Conservation (phyloP, 2,113 vertebrate species). For the Saimiri boliviensis region DNA sequence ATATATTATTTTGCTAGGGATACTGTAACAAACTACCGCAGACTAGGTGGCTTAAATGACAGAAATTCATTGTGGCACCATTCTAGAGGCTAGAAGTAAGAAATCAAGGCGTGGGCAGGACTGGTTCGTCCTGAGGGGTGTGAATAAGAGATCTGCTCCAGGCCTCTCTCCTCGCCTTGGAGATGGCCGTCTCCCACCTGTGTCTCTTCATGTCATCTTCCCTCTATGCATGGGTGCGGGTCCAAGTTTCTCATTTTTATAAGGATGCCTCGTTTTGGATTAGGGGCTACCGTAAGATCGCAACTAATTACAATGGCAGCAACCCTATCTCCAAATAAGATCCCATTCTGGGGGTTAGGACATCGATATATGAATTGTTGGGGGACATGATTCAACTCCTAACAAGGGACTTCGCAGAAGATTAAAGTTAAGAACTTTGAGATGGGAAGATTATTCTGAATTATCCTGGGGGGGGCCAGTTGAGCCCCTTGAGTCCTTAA, state of each 20-base stretch:
- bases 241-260: background rate
- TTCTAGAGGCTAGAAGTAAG: background rate
- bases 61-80: background rate
- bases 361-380: background rate
- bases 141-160: background rate
- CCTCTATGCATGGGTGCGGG: background rate
- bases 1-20: background rate
- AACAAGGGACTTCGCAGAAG: background rate
- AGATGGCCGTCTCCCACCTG: background rate
- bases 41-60: background rate
- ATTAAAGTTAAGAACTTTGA: background rate
- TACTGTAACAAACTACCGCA: background rate
- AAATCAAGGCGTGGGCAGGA: background rate
- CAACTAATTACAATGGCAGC: background rate
- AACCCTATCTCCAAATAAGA: background rate
- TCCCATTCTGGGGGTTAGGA: background rate
- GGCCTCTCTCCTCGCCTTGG: background rate
- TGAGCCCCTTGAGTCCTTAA: background rate
- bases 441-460: background rate
- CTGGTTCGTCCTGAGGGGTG: background rate
- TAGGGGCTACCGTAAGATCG: background rate
- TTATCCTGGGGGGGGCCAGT: accelerated
- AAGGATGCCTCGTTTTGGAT: background rate
- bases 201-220: background rate
- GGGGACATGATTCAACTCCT: background rate